Conservation (phyloP, 2,888 invertebrate genomes). For the Notocelia uddmanniana region DNA sequence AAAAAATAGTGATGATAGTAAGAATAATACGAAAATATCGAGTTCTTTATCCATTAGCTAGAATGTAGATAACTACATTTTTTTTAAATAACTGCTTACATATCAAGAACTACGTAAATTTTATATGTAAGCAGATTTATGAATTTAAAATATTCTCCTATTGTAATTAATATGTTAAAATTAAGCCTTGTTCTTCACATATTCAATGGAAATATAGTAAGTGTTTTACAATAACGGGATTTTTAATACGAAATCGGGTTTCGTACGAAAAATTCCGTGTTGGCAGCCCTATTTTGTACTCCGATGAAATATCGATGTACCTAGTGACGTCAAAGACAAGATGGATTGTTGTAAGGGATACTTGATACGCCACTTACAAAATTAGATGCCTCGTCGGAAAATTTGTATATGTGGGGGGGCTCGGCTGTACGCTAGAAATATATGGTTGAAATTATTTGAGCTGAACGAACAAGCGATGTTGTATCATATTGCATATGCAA, state of each 20-base stretch:
- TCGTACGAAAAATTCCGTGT: neutral
- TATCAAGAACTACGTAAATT: slow-evolving; percentile 43
- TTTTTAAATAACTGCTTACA: slow-evolving; percentile 41
- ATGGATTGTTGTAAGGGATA: slow-evolving; percentile 13
- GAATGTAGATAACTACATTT: slow-evolving; percentile 41
- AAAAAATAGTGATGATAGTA: slow-evolving; percentile 9
- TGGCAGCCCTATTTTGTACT: slow-evolving; percentile 12
- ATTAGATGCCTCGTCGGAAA: slow-evolving; percentile 22
- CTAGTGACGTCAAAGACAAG: slow-evolving; percentile 6
- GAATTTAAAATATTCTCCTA: slow-evolving; percentile 45
- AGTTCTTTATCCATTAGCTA: slow-evolving; percentile 39
- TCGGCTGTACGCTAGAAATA: slow-evolving; percentile 62
- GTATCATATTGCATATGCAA: neutral
- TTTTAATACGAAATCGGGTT: neutral
- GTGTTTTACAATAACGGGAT: neutral
- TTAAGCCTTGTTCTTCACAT: slow-evolving; percentile 19
- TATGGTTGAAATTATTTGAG: slow-evolving; percentile 4
- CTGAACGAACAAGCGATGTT: neutral
- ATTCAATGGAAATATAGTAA: neutral
- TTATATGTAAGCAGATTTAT: slow-evolving; percentile 45
- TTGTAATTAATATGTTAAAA: slow-evolving; percentile 42
- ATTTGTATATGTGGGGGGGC: slow-evolving; percentile 33
- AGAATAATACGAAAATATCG: slow-evolving; percentile 39
- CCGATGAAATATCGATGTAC: slow-evolving; percentile 1
- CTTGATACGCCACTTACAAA: slow-evolving; percentile 23